Base-by-base conservation (phyloP, 2,888 invertebrate genomes). In the Acanthosoma haemorrhoidale region DNA sequence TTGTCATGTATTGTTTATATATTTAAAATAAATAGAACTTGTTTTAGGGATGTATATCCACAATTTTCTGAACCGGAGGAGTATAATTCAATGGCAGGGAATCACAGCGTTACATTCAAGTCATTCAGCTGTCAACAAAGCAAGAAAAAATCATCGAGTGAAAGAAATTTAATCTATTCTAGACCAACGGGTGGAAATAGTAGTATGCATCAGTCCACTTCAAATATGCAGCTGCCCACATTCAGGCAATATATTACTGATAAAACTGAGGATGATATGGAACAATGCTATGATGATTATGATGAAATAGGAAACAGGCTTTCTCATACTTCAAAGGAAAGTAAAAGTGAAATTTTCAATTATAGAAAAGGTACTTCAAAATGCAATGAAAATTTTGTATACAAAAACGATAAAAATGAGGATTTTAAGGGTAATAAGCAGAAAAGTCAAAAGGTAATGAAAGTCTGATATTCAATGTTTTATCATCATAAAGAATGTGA, bases 61-160 rank as follows among this genome's bases (percentile, higher is more conserved):
- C 43, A 68, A 38, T 68, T 59, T 25, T 59, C 68, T 21, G 68
- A 68, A 36, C 68, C 68, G 13, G 51, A 68, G 36, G 68, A 68
- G 11, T 68, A 68, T 36, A 38, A 3, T 15, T 67, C 34, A 15
- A 6, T 29, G 13, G 2, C 25, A 25, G 29, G 1, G n/a, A 2
- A 25, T 51, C 18, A 18, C 29, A 25, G 25, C 21, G 6, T 25
- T 2, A 25, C 25, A 25, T 51, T 51, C 29, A 25, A 51, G n/a
- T n/a, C n/a, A 25, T 51, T 51, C 29, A 25, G 51, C 5, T 51
- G 6, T 11, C 25, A 51, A 13, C 11, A 4, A 6, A 21, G 0
- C 25, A n/a, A n/a, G n/a, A n/a, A 43, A 43, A 21, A 11, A 11
- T 4, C 25, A n/a, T 51, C 13, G 29, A 25, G 25, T 25, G 11